Evolutionary conservation across 2,113 vertebrate species (phyloP), one percentile per base, ranked within the genome.

Genomic region (Mionectes macconnelli): DNA sequence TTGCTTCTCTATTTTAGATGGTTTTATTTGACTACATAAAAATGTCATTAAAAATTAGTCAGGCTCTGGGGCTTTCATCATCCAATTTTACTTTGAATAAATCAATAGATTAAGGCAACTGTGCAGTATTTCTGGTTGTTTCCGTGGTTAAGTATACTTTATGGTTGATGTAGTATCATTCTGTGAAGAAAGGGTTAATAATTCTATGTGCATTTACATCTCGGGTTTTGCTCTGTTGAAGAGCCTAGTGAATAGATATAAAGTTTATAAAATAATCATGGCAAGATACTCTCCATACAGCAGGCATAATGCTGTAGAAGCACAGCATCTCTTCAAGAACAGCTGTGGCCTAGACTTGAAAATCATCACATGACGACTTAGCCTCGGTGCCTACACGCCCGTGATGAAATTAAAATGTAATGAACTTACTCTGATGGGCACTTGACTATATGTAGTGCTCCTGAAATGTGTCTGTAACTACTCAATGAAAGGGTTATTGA

Each of bases 211-310:
- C 27, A 28, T 78, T 88, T 90, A 15, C 15, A 28, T 84, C 33
- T 66, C 33, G 8, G 37, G 22, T 52, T 90, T 93, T 88, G 19
- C 45, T 85, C n/a, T 39, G 17, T 49, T 69, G 31, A 87, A 76
- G 44, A 93, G 30, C 49, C 23, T 79, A 44, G 64, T 83, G 67
- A 74, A 39, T 60, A 66, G 66, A 91, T 92, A 53, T 74, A 86
- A 93, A 74, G 44, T 68, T 94, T 77, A 81, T 89, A 56, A 95
- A 94, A 92, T 84, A 94, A 66, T 94, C 88, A 79, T 95, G 81
- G 63, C 33, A 67, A 69, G 67, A 33, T 30, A 14, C 19, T 87
- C 6, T 42, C 62, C 64, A 49, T 86, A 91, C 94, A 86, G 47
- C 75, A 90, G 82, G 79, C 3, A 20, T 79, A 83, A 39, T 63